Evolutionary conservation across 2,888 invertebrate genomes (phyloP).

Genomic region (Chrysomela aeneicollis): DNA sequence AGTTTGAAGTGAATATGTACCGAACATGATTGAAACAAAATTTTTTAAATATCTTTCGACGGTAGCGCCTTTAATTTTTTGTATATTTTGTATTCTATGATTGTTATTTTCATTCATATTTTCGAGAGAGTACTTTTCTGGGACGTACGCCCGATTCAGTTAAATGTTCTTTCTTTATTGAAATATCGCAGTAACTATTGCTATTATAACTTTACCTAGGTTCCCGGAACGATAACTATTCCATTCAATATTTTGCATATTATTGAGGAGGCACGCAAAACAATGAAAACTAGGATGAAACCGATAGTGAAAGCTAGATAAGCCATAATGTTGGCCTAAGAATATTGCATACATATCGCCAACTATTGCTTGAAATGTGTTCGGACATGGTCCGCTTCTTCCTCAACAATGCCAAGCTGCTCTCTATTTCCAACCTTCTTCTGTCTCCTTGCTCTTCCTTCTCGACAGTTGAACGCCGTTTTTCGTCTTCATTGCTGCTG

Average conservation of each 20-base stretch:
- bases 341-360: constrained; percentile 54
- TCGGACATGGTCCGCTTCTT: constrained; percentile 59
- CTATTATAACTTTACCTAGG: too few relatives aligned
- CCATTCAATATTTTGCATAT: constrained; percentile 15
- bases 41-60: too few relatives aligned
- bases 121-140: too few relatives aligned
- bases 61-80: too few relatives aligned
- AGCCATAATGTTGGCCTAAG: constrained; percentile 29
- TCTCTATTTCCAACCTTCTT: constrained; percentile 51
- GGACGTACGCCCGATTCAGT: too few relatives aligned
- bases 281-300: constrained; percentile 52
- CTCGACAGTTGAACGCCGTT: constrained; percentile 9
- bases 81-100: too few relatives aligned
- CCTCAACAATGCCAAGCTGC: constrained; percentile 59
- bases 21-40: too few relatives aligned
- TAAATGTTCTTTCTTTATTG: too few relatives aligned
- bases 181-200: too few relatives aligned
- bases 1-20: too few relatives aligned
- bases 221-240: not conserved
- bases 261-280: constrained; percentile 24
- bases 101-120: too few relatives aligned
- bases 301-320: constrained; percentile 62
- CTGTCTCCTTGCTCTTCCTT: constrained; percentile 35
- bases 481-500: constrained; percentile 10
- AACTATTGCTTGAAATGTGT: constrained; percentile 51